These are phyloP conservation scores for Alentia gelatinosa DNA, from an alignment of 2,888 invertebrate genomes.

Conservation along the genomic window DNA sequence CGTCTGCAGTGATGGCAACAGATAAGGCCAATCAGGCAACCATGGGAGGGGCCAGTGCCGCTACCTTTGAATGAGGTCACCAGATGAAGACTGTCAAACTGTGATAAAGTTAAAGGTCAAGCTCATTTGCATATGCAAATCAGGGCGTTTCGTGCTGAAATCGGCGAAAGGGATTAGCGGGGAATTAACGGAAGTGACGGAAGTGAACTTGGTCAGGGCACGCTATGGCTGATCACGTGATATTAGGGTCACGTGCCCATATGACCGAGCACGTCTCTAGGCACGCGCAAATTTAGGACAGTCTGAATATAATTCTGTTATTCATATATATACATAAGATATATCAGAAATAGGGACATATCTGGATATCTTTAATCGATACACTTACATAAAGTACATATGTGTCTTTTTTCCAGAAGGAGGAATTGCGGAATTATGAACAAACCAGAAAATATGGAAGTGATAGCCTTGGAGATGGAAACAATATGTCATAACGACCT, in stretches of 20 bases:
- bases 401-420: no score
- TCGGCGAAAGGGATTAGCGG: slow-evolving; percentile 6
- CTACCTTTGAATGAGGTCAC: slow-evolving; percentile 39
- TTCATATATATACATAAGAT: no score
- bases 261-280: no score
- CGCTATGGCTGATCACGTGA: neutral
- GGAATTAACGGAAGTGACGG: slow-evolving; percentile 12
- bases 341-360: no score
- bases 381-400: no score
- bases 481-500: no score
- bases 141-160: neutral
- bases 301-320: no score
- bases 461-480: no score
- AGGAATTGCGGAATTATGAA: no score
- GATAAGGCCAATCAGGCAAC: slow-evolving; percentile 8
- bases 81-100: slow-evolving; percentile 39
- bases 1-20: neutral
- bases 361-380: no score
- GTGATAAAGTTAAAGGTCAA: slow-evolving; percentile 42
- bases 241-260: neutral
- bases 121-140: slow-evolving; percentile 38
- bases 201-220: neutral
- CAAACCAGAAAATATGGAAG: no score
- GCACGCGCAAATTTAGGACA: no score
- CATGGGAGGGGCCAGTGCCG: neutral